phyloP scores from a whole-genome alignment of 2,797 vertebrate genomes.

The Anabas testudineus region DNA sequence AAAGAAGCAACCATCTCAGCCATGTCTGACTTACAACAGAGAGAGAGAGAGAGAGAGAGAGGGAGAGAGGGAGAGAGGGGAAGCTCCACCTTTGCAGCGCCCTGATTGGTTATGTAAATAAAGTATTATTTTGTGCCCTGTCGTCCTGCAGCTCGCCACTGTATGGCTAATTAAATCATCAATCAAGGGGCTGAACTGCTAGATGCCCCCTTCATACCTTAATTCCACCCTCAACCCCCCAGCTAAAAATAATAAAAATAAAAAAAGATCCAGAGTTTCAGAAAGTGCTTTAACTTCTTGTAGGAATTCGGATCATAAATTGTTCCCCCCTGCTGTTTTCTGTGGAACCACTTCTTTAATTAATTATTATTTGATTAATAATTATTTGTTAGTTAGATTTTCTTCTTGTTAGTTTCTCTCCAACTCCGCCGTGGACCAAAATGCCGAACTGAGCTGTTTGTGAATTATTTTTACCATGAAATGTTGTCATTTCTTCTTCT shows the following conservation, averaged over 20 bases:
- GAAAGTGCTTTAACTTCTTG: conserved; percentile 2
- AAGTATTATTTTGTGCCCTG: conserved; percentile 83
- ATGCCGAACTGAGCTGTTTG: neutral
- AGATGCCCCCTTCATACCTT: conserved; percentile 80
- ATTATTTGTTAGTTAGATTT: too few species aligned
- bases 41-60: conserved; percentile 58
- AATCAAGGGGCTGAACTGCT: conserved; percentile 91
- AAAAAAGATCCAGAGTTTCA: conserved; percentile 58
- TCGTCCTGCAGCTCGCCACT: conserved; percentile 89
- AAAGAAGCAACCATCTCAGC: conserved; percentile 63
- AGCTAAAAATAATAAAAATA: neutral
- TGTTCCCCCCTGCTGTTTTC: neutral
- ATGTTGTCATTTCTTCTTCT: neutral
- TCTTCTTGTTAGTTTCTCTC: neutral
- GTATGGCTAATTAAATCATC: conserved; percentile 99
- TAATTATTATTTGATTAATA: neutral
- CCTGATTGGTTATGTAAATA: conserved; percentile 95
- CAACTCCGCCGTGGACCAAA: neutral
- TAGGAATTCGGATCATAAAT: neutral
- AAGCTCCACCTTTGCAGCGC: conserved; percentile 89
- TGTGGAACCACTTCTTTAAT: neutral
- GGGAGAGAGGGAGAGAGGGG: conserved; percentile 71
- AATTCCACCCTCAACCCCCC: neutral
- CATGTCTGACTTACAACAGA: conserved; percentile 43
- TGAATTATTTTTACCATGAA: conserved; percentile 5